These are phyloP conservation scores for Oenanthe melanoleuca DNA, from an alignment of 2,113 vertebrate genomes.

Conservation along the genomic window DNA sequence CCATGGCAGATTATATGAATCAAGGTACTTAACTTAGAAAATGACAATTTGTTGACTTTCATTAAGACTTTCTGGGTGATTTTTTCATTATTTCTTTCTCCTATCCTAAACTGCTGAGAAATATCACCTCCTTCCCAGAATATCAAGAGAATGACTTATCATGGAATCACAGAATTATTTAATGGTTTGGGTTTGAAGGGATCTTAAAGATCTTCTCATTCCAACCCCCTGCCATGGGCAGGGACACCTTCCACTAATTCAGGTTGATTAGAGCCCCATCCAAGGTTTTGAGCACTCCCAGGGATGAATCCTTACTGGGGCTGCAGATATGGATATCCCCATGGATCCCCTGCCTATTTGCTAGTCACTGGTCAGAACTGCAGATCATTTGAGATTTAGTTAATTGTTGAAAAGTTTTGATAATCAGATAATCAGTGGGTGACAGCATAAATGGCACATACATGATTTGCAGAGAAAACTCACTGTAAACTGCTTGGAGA, in stretches of 20 bases:
- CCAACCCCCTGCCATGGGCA: not conserved
- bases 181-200: not conserved
- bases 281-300: not conserved
- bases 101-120: not conserved
- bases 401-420: not conserved
- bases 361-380: not conserved
- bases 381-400: not conserved
- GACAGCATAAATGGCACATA: not conserved
- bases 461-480: not conserved
- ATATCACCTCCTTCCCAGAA: not conserved
- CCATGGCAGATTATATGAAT: not conserved
- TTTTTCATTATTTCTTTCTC: not conserved
- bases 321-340: not conserved
- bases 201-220: not conserved
- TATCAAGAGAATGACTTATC: not conserved
- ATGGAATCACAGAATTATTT: not conserved
- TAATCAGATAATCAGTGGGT: not conserved
- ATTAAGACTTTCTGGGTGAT: not conserved
- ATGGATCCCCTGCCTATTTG: not conserved
- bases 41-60: not conserved
- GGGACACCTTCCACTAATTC: not conserved
- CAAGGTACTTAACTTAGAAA: not conserved
- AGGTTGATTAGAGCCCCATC: not conserved
- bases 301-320: not conserved
- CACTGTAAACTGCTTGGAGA: not conserved